Evolutionary conservation across 2,888 invertebrate genomes (phyloP).

Genomic region (Stegana nigrithorax): DNA sequence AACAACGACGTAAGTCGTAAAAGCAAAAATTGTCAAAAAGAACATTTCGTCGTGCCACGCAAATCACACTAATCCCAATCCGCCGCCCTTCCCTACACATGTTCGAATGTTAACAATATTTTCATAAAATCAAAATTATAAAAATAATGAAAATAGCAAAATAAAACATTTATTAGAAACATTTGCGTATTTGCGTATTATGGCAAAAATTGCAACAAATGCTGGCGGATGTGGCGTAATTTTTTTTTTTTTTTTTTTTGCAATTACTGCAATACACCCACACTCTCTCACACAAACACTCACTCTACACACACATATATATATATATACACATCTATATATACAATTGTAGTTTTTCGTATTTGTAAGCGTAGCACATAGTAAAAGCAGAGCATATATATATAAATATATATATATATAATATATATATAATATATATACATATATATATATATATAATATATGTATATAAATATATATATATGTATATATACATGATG

Average conservation of each 20-base stretch:
- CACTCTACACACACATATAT: slow-evolving; percentile 30
- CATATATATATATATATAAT: slow-evolving; percentile 34
- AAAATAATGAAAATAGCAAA: not conserved
- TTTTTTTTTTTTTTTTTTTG: not conserved
- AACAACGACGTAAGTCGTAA: slow-evolving; percentile 23
- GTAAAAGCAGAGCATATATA: slow-evolving; percentile 6
- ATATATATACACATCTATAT: slow-evolving; percentile 23
- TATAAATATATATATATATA: slow-evolving; percentile 39
- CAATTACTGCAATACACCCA: not conserved
- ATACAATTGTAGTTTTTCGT: slow-evolving; percentile 8
- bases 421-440: slow-evolving; percentile 39
- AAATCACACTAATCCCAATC: not conserved
- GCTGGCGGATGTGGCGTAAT: slow-evolving; percentile 1
- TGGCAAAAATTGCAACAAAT: not conserved
- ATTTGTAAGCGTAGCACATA: slow-evolving; percentile 5
- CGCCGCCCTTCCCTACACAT: not conserved
- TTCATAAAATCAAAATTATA: not conserved
- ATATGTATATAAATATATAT: slow-evolving; percentile 22
- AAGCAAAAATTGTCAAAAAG: not conserved
- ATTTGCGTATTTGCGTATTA: not conserved
- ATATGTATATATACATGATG: slow-evolving; percentile 17
- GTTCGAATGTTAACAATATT: not conserved
- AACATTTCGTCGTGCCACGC: not conserved
- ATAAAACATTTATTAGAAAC: not conserved
- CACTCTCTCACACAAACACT: slow-evolving; percentile 25